phyloP scores from a whole-genome alignment of 2,797 vertebrate genomes.

The Cottoperca gobio region DNA sequence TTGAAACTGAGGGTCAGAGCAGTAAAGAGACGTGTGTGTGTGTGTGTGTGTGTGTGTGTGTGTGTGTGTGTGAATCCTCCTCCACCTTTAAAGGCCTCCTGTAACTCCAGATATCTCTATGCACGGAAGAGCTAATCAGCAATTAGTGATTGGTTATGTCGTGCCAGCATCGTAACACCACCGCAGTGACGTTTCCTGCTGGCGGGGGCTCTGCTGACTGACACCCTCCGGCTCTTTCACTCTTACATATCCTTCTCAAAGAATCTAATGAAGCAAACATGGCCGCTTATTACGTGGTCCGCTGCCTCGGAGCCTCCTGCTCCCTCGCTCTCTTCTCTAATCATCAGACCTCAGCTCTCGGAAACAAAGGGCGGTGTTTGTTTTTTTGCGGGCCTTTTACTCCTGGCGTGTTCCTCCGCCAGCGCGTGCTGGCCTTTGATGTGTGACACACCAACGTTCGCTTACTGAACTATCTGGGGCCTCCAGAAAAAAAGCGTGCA shows the following conservation, averaged over 20 bases:
- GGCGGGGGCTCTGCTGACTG: conserved; percentile 52
- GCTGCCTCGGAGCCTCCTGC: conserved; percentile 38
- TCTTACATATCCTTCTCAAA: conserved; percentile 49
- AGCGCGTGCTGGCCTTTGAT: conserved; percentile 79
- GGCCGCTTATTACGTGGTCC: conserved; percentile 29
- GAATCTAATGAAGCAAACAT: conserved; percentile 48
- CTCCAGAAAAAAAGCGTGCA: conserved; percentile 36
- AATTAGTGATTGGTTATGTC: conserved; percentile 72
- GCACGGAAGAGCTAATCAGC: conserved; percentile 74
- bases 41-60: no score
- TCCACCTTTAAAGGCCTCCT: conserved; percentile 4
- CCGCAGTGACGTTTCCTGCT: conserved; percentile 79
- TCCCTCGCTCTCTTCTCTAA: conserved; percentile 74
- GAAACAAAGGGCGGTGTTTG: conserved; percentile 82
- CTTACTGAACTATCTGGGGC: conserved; percentile 33
- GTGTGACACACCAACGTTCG: conserved; percentile 55
- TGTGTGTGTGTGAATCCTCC: no score
- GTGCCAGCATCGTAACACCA: conserved; percentile 67
- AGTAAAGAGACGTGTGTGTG: not conserved
- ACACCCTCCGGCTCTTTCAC: conserved; percentile 67
- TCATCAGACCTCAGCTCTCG: conserved; percentile 59
- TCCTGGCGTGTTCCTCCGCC: conserved; percentile 72
- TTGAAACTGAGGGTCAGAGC: not conserved
- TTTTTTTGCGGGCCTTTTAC: conserved; percentile 75
- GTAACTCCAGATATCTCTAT: conserved; percentile 27